Percentiles rank a stretch among this genome's conserved stretches.
Evolutionary conservation across 2,797 vertebrate genomes (phyloP).

Genomic region (Vespertilio murinus): DNA sequence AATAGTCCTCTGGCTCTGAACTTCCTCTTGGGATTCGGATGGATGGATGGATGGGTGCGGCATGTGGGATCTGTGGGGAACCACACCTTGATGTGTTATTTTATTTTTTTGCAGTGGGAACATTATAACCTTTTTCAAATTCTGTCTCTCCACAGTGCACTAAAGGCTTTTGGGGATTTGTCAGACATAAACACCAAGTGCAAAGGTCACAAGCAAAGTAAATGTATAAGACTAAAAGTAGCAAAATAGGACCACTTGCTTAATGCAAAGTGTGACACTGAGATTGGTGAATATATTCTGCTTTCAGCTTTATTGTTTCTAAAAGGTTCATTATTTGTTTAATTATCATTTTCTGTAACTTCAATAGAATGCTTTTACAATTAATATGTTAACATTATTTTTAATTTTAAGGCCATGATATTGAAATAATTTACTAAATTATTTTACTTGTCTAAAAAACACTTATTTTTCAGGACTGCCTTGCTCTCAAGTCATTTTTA

Average conservation of each 20-base stretch:
- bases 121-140: not conserved
- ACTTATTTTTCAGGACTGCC: not conserved
- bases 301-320: not conserved
- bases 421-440: not conserved
- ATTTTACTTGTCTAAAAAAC: not conserved
- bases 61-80: not conserved
- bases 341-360: not conserved
- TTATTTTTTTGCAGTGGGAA: conserved; percentile 35
- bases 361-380: not conserved
- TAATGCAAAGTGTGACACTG: not conserved
- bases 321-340: not conserved
- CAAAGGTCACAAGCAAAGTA: conserved; percentile 12
- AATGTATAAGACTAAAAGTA: not conserved
- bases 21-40: not conserved
- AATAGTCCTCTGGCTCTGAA: not conserved
- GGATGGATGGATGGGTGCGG: not conserved
- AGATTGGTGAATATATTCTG: not conserved
- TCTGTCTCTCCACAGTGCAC: not conserved
- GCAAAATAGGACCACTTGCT: not conserved
- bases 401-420: not conserved
- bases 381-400: conserved; percentile 14
- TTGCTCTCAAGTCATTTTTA: not conserved
- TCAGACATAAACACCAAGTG: conserved; percentile 4
- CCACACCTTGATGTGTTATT: not conserved
- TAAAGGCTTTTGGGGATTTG: not conserved